These are phyloP conservation scores for Camponotus fellah DNA, from an alignment of 2,888 invertebrate species.

Conservation along the genomic window DNA sequence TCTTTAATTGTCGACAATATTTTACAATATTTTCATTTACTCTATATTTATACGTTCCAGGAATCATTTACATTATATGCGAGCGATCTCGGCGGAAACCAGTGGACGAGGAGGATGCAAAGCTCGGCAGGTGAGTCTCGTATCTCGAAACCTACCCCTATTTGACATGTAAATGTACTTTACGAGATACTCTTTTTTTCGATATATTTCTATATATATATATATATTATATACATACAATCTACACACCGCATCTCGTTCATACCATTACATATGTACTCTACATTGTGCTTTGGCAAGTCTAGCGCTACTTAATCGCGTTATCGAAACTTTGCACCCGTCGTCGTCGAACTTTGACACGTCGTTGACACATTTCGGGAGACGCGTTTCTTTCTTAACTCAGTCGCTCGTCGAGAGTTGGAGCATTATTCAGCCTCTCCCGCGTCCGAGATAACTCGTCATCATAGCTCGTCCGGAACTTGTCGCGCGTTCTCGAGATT, in stretches of 20 bases:
- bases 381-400: conserved; percentile 37
- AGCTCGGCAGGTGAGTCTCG: conserved; percentile 92
- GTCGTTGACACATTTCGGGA: conserved; percentile 16
- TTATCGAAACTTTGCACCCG: conserved; percentile 78
- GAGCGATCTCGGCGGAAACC: conserved; percentile 89
- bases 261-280: conserved; percentile 69
- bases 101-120: conserved; percentile 93
- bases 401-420: not conserved
- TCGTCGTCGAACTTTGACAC: conserved; percentile 52
- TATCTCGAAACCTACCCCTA: conserved; percentile 9
- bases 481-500: not conserved
- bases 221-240: conserved; percentile 64
- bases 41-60: conserved; percentile 74
- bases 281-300: conserved; percentile 85
- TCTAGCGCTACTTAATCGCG: conserved; percentile 83
- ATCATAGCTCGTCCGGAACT: not conserved
- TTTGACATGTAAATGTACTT: conserved; percentile 20
- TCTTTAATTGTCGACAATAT: not conserved
- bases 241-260: conserved; percentile 61
- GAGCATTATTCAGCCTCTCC: not conserved
- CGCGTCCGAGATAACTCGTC: conserved; percentile 9
- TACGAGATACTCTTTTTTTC: conserved; percentile 58
- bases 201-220: conserved; percentile 65
- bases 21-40: not conserved
- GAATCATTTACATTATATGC: conserved; percentile 85